Percentiles rank a stretch among this genome's conserved stretches.
Evolutionary conservation across 2,797 vertebrate species (phyloP).

Genomic region (Ataeniobius toweri): DNA sequence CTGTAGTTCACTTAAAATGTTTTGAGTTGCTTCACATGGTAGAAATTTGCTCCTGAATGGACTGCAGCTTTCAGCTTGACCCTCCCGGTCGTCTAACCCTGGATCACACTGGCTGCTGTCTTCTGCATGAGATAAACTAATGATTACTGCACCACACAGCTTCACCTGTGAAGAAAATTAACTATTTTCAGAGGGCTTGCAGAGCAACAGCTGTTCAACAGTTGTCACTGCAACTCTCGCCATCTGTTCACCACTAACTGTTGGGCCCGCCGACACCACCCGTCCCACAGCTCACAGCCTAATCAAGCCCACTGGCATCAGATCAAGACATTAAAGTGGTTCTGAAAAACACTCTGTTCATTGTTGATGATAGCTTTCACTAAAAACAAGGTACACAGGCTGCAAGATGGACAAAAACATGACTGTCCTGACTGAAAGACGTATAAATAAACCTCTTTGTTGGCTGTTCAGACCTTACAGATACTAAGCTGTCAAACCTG

Average conservation of each 20-base stretch:
- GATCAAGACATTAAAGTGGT: slow-evolving; percentile 10
- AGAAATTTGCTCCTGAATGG: too few species aligned
- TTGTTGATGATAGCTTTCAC: slow-evolving; percentile 36
- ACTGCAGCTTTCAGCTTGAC: too few species aligned
- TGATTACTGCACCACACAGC: too few species aligned
- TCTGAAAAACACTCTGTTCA: not conserved
- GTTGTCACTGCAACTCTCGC: slow-evolving; percentile 22
- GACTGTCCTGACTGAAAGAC: slow-evolving; percentile 21
- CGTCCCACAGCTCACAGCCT: slow-evolving; percentile 19
- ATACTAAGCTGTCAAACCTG: slow-evolving; percentile 76
- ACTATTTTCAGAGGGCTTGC: slow-evolving; percentile 31
- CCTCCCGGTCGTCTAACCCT: too few species aligned
- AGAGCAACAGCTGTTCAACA: slow-evolving; percentile 21
- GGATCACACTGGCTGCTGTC: too few species aligned
- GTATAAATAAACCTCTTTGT: slow-evolving; percentile 15
- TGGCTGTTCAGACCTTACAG: slow-evolving; percentile 8
- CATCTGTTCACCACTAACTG: slow-evolving; percentile 63
- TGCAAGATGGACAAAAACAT: slow-evolving; percentile 18
- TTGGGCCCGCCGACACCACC: slow-evolving; percentile 39
- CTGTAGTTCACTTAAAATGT: too few species aligned
- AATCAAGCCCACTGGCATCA: slow-evolving; percentile 34
- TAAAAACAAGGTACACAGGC: slow-evolving; percentile 18
- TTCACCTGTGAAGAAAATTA: too few species aligned
- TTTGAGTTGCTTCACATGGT: too few species aligned
- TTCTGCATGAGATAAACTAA: too few species aligned